These are phyloP conservation scores for Eunapius fragilis DNA, from an alignment of 37 sponge, comb jelly and placozoan genomes.

Conservation along the genomic window DNA sequence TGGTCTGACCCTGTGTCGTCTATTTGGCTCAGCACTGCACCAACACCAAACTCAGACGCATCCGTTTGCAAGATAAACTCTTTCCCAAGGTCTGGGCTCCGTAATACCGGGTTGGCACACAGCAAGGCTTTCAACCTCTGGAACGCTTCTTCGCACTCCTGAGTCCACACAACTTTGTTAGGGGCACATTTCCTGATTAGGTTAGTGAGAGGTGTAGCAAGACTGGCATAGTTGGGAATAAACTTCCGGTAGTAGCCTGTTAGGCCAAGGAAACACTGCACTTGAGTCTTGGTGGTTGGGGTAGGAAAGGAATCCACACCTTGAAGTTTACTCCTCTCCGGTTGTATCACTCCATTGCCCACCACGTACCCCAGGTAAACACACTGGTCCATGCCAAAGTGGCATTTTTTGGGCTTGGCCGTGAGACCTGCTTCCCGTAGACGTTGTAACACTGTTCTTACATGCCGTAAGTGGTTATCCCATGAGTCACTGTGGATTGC, in stretches of 20 bases:
- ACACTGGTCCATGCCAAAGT: slow-evolving; percentile 31
- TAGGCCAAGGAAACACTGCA: slow-evolving; percentile 47
- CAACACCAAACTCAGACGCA: slow-evolving; percentile 50
- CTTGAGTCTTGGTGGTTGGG: slow-evolving; percentile 43
- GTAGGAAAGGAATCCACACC: slow-evolving; percentile 15
- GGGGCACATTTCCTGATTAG: slow-evolving; percentile 29
- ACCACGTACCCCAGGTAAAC: slow-evolving; percentile 43
- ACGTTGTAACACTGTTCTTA: background rate
- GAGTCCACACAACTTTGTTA: slow-evolving; percentile 24
- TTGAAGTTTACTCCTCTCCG: slow-evolving; percentile 34
- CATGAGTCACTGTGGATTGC: slow-evolving; percentile 24
- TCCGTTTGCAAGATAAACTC: slow-evolving; percentile 51
- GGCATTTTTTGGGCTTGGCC: slow-evolving; percentile 28
- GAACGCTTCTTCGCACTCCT: slow-evolving; percentile 51
- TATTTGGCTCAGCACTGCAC: slow-evolving; percentile 52
- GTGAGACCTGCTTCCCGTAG: slow-evolving; percentile 29
- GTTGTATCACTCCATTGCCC: no score
- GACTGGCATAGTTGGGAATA: slow-evolving; percentile 33
- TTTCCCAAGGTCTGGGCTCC: slow-evolving; percentile 18
- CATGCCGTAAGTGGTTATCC: slow-evolving; percentile 39
- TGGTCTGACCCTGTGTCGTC: slow-evolving; percentile 29
- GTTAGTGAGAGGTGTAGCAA: slow-evolving; percentile 34
- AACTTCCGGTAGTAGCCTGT: slow-evolving; percentile 51
- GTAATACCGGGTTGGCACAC: slow-evolving; percentile 22
- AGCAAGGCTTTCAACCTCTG: slow-evolving; percentile 8